Percentiles rank a stretch among this genome's conserved stretches.
phyloP scores from a whole-genome alignment of 2,113 vertebrate genomes.

The Podilymbus podiceps region DNA sequence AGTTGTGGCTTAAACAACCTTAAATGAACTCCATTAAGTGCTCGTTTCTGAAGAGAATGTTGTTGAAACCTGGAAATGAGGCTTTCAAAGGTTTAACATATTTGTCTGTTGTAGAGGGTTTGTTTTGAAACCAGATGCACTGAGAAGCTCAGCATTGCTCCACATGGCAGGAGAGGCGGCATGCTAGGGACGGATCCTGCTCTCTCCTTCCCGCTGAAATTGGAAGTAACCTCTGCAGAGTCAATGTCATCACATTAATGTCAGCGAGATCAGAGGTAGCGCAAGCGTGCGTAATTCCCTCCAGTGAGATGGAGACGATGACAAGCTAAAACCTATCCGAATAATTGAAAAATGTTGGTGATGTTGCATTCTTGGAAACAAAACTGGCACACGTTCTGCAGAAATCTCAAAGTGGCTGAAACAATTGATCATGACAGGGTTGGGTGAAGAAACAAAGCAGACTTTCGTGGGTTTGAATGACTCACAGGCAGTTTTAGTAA shows the following conservation, averaged over 20 bases:
- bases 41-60: conserved; percentile 62
- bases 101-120: conserved; percentile 47
- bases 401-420: background rate
- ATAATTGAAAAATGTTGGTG: conserved; percentile 46
- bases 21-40: conserved; percentile 66
- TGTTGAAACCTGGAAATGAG: conserved; percentile 68
- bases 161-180: conserved; percentile 14
- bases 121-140: conserved; percentile 63
- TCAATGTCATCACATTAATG: conserved; percentile 28
- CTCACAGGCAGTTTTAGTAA: background rate
- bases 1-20: conserved; percentile 66
- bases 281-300: background rate
- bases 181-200: background rate
- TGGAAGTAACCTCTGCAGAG: background rate
- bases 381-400: conserved; percentile 23
- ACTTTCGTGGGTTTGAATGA: background rate
- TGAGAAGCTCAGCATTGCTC: background rate
- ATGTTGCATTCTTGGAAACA: conserved; percentile 39
- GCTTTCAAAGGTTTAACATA: conserved; percentile 64
- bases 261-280: conserved; percentile 9
- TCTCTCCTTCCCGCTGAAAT: background rate
- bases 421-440: conserved; percentile 31
- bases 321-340: conserved; percentile 49
- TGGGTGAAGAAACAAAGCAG: conserved; percentile 6
- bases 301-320: background rate